Evolutionary conservation across 1,140 invertebrate genomes (phyloP).

Genomic region (Aphelinus certus): DNA sequence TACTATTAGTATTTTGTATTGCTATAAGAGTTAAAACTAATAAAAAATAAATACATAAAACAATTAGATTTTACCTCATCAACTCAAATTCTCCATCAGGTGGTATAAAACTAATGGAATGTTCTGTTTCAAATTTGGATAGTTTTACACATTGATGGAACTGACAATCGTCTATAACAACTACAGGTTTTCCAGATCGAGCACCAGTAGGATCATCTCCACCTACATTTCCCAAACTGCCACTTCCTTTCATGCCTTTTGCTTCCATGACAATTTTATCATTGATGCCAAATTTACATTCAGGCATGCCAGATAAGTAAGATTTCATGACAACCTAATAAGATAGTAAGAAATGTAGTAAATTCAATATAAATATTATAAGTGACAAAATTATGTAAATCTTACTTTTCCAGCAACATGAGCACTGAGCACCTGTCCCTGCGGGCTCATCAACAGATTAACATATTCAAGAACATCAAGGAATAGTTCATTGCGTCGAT

Average conservation of each 20-base stretch:
- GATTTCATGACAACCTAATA: constrained; percentile 96
- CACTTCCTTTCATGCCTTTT: constrained; percentile 82
- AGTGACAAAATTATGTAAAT: not conserved
- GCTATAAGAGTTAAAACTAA: constrained; percentile 13
- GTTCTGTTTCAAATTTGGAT: constrained; percentile 99
- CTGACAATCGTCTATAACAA: constrained; percentile 99
- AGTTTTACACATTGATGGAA: constrained; percentile 99
- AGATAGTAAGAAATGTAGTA: constrained; percentile 10
- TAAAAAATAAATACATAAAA: constrained; percentile 9
- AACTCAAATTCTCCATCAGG: constrained; percentile 99
- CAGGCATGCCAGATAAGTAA: constrained; percentile 99
- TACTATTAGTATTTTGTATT: not conserved
- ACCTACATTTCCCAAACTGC: constrained; percentile 69
- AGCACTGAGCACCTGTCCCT: constrained; percentile 98
- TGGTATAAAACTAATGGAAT: constrained; percentile 99
- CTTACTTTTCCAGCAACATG: constrained; percentile 94
- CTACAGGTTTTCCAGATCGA: constrained; percentile 91
- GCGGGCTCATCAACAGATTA: constrained; percentile 98
- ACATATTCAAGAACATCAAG: constrained; percentile 99
- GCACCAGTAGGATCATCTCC: constrained; percentile 85
- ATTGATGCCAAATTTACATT: constrained; percentile 99
- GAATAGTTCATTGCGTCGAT: constrained; percentile 98
- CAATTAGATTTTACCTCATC: constrained; percentile 80
- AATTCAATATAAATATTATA: not conserved
- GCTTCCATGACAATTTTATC: constrained; percentile 99